Conservation (phyloP, 2,113 vertebrate genomes). For the Pantherophis guttatus region DNA sequence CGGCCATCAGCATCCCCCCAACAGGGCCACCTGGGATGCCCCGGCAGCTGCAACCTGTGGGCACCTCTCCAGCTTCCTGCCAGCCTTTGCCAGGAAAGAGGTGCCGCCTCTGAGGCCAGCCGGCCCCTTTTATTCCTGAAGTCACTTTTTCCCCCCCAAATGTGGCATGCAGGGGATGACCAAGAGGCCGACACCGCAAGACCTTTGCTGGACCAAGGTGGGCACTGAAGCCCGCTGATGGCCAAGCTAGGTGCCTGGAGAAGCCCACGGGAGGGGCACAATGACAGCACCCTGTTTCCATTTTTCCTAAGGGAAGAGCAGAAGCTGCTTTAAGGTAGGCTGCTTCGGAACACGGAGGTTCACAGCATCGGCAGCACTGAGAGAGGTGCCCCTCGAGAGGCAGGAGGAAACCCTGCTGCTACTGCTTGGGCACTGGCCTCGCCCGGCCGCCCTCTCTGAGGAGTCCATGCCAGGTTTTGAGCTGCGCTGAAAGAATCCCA, state of each 20-base stretch:
- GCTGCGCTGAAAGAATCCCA: constrained; percentile 59
- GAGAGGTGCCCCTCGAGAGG: neutral
- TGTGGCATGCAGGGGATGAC: neutral
- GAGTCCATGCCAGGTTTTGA: constrained; percentile 75
- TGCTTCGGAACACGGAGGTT: neutral
- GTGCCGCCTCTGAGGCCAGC: neutral
- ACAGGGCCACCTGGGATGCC: too few relatives aligned
- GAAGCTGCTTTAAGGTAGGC: neutral
- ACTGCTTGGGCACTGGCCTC: neutral
- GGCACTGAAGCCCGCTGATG: accelerated
- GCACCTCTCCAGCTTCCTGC: neutral
- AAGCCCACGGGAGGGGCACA: neutral
- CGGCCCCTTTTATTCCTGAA: neutral
- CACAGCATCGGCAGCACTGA: too few relatives aligned
- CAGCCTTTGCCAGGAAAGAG: neutral
- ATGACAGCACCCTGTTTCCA: neutral
- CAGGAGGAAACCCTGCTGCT: neutral
- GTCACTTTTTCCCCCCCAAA: neutral
- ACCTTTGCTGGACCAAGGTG: neutral
- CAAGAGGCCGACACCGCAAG: neutral
- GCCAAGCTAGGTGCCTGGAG: neutral
- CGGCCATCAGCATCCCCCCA: too few relatives aligned
- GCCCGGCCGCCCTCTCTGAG: accelerated
- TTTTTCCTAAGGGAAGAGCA: neutral
- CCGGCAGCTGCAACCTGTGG: neutral